These are phyloP conservation scores for Bolborhynchus lineola DNA, from an alignment of 2,113 vertebrate species.

Conservation along the genomic window DNA sequence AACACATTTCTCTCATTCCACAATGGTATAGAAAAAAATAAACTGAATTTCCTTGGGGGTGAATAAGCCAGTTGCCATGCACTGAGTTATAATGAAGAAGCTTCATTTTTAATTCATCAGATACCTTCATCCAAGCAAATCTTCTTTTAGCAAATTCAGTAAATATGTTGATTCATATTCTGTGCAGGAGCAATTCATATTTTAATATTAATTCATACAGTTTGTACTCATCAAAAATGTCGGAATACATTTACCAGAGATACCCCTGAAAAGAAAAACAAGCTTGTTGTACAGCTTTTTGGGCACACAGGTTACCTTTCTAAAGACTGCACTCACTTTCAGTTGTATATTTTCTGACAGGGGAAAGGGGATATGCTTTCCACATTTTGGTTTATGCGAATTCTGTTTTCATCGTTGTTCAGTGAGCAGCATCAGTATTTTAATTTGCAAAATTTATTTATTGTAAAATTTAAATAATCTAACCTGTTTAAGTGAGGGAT, in stretches of 20 bases:
- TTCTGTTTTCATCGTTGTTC: not conserved
- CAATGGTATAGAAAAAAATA: not conserved
- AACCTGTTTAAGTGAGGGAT: not conserved
- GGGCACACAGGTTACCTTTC: not conserved
- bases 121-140: not conserved
- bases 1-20: not conserved
- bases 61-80: not conserved
- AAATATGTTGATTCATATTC: slow-evolving; percentile 3
- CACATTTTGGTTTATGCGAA: not conserved
- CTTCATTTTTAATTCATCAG: slow-evolving; percentile 5
- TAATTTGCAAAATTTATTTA: not conserved
- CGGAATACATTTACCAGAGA: not conserved
- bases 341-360: not conserved
- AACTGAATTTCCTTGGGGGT: not conserved
- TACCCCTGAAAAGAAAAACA: not conserved
- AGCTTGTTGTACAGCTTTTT: not conserved
- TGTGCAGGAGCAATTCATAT: not conserved
- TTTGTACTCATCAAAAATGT: not conserved
- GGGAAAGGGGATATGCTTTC: not conserved
- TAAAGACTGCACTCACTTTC: not conserved
- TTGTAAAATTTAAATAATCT: not conserved
- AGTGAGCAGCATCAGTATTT: not conserved
- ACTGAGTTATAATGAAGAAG: not conserved
- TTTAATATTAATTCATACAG: slow-evolving; percentile 43
- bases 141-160: not conserved